Evolutionary conservation across 2,888 invertebrate genomes (phyloP), one percentile per base, ranked within the genome.

Genomic region (Amphipyra berbera): DNA sequence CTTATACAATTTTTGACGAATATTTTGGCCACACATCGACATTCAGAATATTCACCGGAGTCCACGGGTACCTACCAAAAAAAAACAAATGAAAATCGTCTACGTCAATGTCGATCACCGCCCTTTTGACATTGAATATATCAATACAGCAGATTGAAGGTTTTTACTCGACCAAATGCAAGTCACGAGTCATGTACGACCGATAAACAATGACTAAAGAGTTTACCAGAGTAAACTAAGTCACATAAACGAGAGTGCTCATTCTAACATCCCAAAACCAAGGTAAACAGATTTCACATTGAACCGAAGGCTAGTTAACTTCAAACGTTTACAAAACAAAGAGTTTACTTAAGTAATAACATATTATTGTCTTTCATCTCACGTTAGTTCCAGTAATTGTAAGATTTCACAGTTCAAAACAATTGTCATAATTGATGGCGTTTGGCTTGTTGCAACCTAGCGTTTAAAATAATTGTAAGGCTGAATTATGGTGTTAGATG

Each of bases 211-310:
- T 27, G 12, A 27, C 12, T 2, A 9, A 4, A 27, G 33, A 9
- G 1, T 33, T 33, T 9, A 21, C 21, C 21, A 21, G 21, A 3
- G 1, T 21, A 21, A 21, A 21, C 2, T 21, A 21, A 21, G 21
- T 48, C 7, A 61, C 30, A 12, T 41, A 49, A 35, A 46, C 41
- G 59, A 58, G n/a, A 10, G 6, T n/a, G 37, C 14, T 12, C 38
- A 10, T n/a, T 27, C n/a, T 30, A 45, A 46, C 52, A 55, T 45
- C 42, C 46, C n/a, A 10, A 54, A 46, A 15, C 7, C 48, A 68
- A 54, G 46, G 61, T 54, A 10, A 60, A 38, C 40, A 6, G 53
- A 62, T 62, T 68, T 50, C 44, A 55, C 48, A 55, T 40, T 48
- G 35, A 55, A 58, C 12, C 6, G 2, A 40, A 60, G 46, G 38